phyloP scores from a whole-genome alignment of 1,140 invertebrate genomes.

The Drosophila murphyi region DNA sequence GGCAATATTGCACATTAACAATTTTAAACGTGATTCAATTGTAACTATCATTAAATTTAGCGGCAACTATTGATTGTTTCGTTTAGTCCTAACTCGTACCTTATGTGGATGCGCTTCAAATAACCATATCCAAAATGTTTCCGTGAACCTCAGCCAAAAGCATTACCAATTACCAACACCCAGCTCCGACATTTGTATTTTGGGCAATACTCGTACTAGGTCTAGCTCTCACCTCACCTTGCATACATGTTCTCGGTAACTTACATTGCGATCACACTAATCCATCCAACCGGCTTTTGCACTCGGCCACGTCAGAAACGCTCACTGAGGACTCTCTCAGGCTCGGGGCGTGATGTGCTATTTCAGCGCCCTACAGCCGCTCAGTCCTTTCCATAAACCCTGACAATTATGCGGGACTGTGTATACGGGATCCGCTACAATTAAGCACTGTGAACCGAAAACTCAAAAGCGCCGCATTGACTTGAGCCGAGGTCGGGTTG shows the following conservation, averaged over 20 bases:
- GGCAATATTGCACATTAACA: not conserved
- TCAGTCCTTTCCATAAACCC: not conserved
- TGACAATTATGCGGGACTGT: constrained; percentile 1
- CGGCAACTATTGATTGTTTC: too few species aligned
- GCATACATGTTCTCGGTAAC: not conserved
- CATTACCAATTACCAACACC: not conserved
- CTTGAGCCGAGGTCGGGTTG: constrained; percentile 37
- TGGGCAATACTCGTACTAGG: not conserved
- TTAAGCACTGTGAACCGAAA: constrained; percentile 56
- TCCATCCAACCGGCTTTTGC: not conserved
- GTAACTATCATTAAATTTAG: too few species aligned
- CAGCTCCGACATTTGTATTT: constrained; percentile 1
- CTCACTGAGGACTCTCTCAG: not conserved
- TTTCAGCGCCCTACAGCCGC: not conserved
- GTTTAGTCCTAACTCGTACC: too few species aligned
- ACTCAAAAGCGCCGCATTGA: constrained; percentile 24
- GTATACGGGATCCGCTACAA: constrained; percentile 57
- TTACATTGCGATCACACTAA: not conserved
- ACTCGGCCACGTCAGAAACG: not conserved
- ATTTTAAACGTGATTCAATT: not conserved
- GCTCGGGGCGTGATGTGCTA: constrained; percentile 4
- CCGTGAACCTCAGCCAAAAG: not conserved
- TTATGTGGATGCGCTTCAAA: too few species aligned
- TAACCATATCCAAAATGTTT: not conserved
- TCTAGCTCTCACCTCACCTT: not conserved